Percentiles rank a stretch among this genome's conserved stretches.
Conservation (phyloP, 1,140 invertebrate genomes). For the Reticulitermes speratus region DNA sequence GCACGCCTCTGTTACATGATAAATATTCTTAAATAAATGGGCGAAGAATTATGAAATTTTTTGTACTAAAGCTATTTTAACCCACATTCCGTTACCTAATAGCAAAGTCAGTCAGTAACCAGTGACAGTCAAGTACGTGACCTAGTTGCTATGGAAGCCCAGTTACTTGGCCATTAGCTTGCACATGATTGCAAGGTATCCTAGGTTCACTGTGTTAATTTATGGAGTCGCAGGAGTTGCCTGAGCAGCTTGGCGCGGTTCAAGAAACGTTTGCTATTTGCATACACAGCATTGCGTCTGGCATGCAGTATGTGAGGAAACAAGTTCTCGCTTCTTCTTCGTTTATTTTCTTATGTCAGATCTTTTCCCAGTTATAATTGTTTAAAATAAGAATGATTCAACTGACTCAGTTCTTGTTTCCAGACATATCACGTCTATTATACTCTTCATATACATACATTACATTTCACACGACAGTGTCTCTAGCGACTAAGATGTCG, state of each 20-base stretch:
- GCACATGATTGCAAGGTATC: background rate
- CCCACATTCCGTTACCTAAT: background rate
- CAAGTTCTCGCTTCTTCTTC: background rate
- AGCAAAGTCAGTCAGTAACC: background rate
- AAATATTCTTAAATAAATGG: too few relatives aligned
- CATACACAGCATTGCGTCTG: background rate
- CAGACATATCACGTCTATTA: background rate
- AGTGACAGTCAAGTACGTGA: background rate
- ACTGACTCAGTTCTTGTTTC: background rate
- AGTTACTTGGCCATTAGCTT: background rate
- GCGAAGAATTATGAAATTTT: too few relatives aligned
- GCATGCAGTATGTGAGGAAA: background rate
- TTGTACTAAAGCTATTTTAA: too few relatives aligned
- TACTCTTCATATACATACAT: too few relatives aligned
- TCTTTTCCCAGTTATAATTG: background rate
- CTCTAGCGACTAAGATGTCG: too few relatives aligned
- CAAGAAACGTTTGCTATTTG: background rate
- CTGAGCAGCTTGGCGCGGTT: background rate
- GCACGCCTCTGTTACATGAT: too few relatives aligned
- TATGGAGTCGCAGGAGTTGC: background rate
- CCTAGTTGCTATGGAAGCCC: background rate
- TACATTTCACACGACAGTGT: too few relatives aligned
- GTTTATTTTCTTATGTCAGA: background rate
- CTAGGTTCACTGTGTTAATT: background rate
- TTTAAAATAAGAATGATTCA: background rate